Evolutionary conservation across 2,888 invertebrate genomes (phyloP), one percentile per base, ranked within the genome.

Genomic region (Plemyria rubiginata): DNA sequence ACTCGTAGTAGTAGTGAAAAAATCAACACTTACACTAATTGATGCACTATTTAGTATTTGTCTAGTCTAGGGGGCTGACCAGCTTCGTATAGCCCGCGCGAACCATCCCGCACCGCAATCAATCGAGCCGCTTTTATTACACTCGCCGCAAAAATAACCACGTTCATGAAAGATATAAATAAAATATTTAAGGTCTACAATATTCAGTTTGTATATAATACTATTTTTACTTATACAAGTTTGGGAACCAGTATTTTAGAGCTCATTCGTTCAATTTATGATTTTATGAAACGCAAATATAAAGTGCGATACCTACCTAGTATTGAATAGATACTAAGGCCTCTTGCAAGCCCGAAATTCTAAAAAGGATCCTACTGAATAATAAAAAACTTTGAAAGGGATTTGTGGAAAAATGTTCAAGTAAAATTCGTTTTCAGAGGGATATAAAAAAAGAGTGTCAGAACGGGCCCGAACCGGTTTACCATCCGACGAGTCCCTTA

Each of bases 381-480:
- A 90, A 89, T 88, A 78, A 84, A 87, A 79, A 84, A 78, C 81
- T 78, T 78, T 81, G 81, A 88, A 88, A 86, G 80, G 84, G 84
- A 68, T 53, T 81, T 77, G 78, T 78, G 74, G 70, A 82, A 84
- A 84, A 87, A 85, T 77, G 80, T 81, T 81, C 79, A 82, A 83
- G 75, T 78, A 75, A 80, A 83, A 84, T 86, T 83, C 80, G 79
- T 81, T 85, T 74, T 77, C 70, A 64, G 63, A 68, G 75, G 70
- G 74, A 76, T 80, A 84, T 78, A 70, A 78, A 83, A 87, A 87
- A 87, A 83, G 75, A 73, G 76, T 74, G 79, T 76, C 79, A 82
- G 74, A 84, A 76, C 76, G 76, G 16, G 79, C 78, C 73, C 72
- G 73, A 77, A 76, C 69, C 66, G 64, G 70, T 45, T 62, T 65